These are phyloP conservation scores for Drosophila prolongata DNA, from an alignment of 2,888 invertebrate genomes.

Conservation along the genomic window DNA sequence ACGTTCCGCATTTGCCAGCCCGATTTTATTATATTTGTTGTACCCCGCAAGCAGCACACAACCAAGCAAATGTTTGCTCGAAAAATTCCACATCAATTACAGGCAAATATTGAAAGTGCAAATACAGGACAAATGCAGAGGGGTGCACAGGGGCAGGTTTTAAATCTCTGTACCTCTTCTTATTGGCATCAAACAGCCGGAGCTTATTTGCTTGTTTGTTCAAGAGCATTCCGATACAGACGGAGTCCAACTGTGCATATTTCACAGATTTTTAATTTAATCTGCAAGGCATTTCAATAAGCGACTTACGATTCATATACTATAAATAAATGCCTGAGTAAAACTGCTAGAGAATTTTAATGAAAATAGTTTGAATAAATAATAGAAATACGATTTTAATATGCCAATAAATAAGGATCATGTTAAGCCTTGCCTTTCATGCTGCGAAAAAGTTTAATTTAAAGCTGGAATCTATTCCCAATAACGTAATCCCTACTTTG, in stretches of 20 bases:
- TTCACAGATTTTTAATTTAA: conserved; percentile 29
- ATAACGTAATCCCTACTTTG: not conserved
- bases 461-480: not conserved
- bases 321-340: not conserved
- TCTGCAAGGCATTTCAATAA: conserved; percentile 29
- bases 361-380: conserved; percentile 10
- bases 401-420: conserved; percentile 1
- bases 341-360: conserved; percentile 6
- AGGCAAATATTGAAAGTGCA: conserved; percentile 63
- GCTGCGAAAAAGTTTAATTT: not conserved
- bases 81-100: conserved; percentile 57
- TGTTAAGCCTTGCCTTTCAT: conserved; percentile 9
- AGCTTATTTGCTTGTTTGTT: conserved; percentile 27
- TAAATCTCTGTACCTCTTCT: conserved; percentile 1
- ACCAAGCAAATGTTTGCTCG: conserved; percentile 53
- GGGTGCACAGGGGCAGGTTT: not conserved
- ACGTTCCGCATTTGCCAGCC: conserved; percentile 36
- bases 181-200: conserved; percentile 10
- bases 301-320: conserved; percentile 7
- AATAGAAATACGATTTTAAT: conserved; percentile 11
- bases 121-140: conserved; percentile 10
- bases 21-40: conserved; percentile 30
- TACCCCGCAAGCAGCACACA: conserved; percentile 33
- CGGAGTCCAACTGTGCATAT: conserved; percentile 13
- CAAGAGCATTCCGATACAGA: conserved; percentile 14